Evolutionary conservation across 2,797 vertebrate species (phyloP), one percentile per base, ranked within the genome.

Genomic region (Ciconia nigra): DNA sequence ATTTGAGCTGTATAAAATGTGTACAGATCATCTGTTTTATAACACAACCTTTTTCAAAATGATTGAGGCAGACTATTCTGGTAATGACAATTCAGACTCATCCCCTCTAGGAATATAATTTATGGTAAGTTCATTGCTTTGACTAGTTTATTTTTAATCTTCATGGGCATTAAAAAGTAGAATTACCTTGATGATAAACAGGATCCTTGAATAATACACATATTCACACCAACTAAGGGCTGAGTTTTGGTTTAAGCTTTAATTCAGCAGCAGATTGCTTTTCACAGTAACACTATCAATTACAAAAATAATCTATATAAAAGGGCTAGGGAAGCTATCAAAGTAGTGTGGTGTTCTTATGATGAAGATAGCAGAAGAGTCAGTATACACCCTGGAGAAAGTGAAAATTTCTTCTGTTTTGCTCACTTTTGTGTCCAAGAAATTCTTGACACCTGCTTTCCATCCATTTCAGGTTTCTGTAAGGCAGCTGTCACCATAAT

Each of bases 131-230:
- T 81, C 42, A 44, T 84, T 84, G 21, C 44, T 91, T 79, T 80
- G 39, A 79, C 29, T 91, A 67, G 63, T 95, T 90, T 93, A 69
- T 91, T 95, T 97, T 88, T 90, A 54, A 73, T 88, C 35, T 71
- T 86, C 13, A 28, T 9, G 13, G 33, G 3, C 29, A 76, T 69
- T 86, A 89, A 81, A 57, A 33, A 29, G 39, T 81, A 90, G 79
- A 91, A 59, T 79, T 90, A 58, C 42, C 14, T 25, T 57, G 37
- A 49, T 82, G 90, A 95, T 82, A 93, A 91, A 86, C 58, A 88
- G 29, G 13, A 78, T 87, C n/a, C 62, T 90, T 93, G 62, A 94
- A 90, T 72, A 86, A 95, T 66, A 47, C 9, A 72, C 26, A 72
- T 20, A 52, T 54, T 86, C 54, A 81, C 13, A 72, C 15, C 24